Base-by-base conservation (phyloP, 2,113 vertebrate genomes). In the Ornithorhynchus anatinus region DNA sequence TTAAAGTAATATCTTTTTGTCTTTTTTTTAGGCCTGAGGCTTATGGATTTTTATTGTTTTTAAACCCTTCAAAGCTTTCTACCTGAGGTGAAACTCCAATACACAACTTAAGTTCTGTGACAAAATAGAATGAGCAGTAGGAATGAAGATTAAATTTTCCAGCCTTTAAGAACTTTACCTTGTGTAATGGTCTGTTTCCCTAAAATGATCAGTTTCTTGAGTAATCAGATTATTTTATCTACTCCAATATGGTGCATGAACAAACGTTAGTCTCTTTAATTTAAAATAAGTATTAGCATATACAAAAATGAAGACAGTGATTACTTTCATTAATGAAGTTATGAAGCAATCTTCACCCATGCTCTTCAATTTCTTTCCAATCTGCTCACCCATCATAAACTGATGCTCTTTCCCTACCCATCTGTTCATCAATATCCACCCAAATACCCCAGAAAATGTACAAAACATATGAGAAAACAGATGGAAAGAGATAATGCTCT, bases 401-500 rank as follows among this genome's bases (percentile, higher is more conserved):
- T 42, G 29, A n/a, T 60, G 10, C 59, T 11, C 1, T 37, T 69
- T 80, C 59, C n/a, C 61, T 52, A 5, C 6, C 48, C 47, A 59
- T 59, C 44, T 84, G 45, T 61, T 85, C 47, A 69, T 51, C 66
- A 73, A 64, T 52, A 59, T 73, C 59, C 57, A 11, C 75, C 10
- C 2, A 53, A 79, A 77, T 80, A 17, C 25, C 59, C 68, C 29
- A 76, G 81, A 77, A 19, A 6, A 23, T 44, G 27, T 15, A 20
- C 13, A 72, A 63, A 35, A 79, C 76, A 85, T 74, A 51, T 16
- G 64, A 23, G 9, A 27, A 82, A 88, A 25, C 48, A 59, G 69
- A 83, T 80, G 65, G 68, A 19, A 58, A 75, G 8, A 15, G 9
- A 3, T 37, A 5, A 12, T 73, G 51, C 29, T 72, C 20, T 65